These are phyloP conservation scores for Blastobasis adustella DNA, from an alignment of 2,888 invertebrate genomes.

Conservation along the genomic window DNA sequence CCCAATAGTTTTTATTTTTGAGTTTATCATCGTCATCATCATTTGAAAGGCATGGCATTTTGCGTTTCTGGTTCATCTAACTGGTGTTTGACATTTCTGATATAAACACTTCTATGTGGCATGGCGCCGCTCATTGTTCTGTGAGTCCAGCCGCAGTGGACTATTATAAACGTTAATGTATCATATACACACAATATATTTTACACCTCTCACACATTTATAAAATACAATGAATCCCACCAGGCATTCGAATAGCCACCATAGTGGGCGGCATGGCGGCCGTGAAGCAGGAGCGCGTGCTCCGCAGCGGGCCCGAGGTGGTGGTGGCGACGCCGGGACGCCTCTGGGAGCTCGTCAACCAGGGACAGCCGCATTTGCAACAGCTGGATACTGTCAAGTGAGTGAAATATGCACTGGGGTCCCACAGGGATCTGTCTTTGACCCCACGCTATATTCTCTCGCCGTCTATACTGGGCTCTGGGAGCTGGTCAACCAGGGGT, in stretches of 20 bases:
- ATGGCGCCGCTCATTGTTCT: no score
- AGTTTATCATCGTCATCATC: no score
- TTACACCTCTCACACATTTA: not conserved
- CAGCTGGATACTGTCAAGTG: slow-evolving; percentile 82
- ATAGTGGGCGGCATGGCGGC: slow-evolving; percentile 96
- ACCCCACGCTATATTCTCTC: no score
- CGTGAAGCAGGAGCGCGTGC: slow-evolving; percentile 93
- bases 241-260: slow-evolving; percentile 81
- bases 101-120: no score
- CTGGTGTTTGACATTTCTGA: no score
- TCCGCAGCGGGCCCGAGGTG: slow-evolving; percentile 90
- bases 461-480: slow-evolving; percentile 78
- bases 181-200: not conserved
- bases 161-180: no score
- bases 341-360: slow-evolving; percentile 93
- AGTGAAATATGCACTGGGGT: not conserved
- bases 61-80: no score
- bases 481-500: slow-evolving; percentile 90
- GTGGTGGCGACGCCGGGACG: slow-evolving; percentile 98
- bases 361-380: slow-evolving; percentile 84
- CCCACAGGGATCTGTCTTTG: no score
- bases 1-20: no score
- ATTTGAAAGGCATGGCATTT: no score
- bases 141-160: no score
- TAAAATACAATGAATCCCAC: not conserved